Evolutionary conservation across 2,113 vertebrate genomes (phyloP).

Genomic region (Columbina picui): DNA sequence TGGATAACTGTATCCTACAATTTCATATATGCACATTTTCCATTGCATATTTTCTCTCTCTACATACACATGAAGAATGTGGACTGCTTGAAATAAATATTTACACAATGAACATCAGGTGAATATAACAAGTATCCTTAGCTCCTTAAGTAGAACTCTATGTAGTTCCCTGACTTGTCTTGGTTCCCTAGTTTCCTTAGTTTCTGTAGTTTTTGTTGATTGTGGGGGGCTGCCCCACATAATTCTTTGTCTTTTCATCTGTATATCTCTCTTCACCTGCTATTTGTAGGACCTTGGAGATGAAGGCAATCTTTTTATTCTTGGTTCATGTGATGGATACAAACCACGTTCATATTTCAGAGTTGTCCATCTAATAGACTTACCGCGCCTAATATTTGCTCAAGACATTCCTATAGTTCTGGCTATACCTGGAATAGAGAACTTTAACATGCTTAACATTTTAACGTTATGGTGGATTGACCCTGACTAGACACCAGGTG

Average conservation of each 20-base stretch:
- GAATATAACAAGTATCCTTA: background rate
- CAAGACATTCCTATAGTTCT: background rate
- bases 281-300: background rate
- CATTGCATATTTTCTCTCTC: background rate
- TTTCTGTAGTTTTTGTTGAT: background rate
- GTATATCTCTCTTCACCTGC: background rate
- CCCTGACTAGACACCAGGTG: too few species aligned
- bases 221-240: background rate
- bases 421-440: background rate
- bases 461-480: background rate
- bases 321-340: background rate
- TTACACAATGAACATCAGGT: background rate
- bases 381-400: background rate
- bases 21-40: background rate
- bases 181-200: background rate
- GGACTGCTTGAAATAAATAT: background rate
- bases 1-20: background rate
- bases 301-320: background rate
- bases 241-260: background rate
- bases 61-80: background rate
- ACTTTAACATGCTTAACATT: background rate
- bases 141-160: background rate
- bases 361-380: background rate
- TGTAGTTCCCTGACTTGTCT: background rate
- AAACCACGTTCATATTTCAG: background rate